A percentile compares a stretch with the other conserved stretches of the same genome.
Conservation (phyloP, 2,888 invertebrate species). For the Drosophila emarginata region DNA sequence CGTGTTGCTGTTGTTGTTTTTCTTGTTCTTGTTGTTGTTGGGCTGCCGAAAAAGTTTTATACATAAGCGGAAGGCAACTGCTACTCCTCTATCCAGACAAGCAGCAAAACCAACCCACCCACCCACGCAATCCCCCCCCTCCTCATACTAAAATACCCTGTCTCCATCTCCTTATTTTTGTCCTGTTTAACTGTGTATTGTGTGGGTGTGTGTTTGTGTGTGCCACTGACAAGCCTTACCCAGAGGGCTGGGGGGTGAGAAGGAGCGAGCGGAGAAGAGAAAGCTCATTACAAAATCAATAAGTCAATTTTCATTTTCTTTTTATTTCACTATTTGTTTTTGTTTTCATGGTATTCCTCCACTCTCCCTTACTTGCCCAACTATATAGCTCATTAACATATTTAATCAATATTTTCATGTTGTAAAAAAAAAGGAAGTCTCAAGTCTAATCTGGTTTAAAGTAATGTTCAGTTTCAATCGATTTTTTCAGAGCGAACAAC, state of each 20-base stretch:
- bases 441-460: neutral
- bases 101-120: neutral
- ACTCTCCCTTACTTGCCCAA: no score
- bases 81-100: neutral
- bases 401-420: slow-evolving; percentile 26
- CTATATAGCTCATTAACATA: neutral
- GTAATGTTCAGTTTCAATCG: neutral
- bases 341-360: no score
- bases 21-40: slow-evolving; percentile 24
- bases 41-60: slow-evolving; percentile 65
- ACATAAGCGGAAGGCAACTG: slow-evolving; percentile 56
- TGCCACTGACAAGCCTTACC: slow-evolving; percentile 17
- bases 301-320: slow-evolving; percentile 34
- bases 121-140: neutral
- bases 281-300: slow-evolving; percentile 63
- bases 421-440: no score
- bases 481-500: no score
- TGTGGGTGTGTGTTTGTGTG: neutral
- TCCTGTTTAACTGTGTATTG: slow-evolving; percentile 15
- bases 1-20: slow-evolving; percentile 21
- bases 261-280: slow-evolving; percentile 1
- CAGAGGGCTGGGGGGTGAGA: neutral
- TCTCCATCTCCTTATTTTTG: neutral
- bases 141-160: neutral
- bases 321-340: neutral